Percentiles rank a stretch among this genome's conserved stretches.
phyloP scores from a whole-genome alignment of 2,888 invertebrate species.

The Agapetus fuscipes region DNA sequence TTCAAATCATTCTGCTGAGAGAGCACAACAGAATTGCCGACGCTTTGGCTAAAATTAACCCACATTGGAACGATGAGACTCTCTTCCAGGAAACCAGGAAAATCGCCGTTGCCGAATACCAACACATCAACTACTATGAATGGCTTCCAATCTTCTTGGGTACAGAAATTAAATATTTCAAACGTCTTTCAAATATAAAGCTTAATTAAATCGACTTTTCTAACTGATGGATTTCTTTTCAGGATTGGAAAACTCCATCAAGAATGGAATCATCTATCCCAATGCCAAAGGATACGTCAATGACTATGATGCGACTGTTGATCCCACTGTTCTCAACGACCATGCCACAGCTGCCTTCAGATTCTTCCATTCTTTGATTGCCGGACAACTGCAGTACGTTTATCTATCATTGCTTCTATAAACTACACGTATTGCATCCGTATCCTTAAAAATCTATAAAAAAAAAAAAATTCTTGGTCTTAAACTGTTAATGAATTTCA shows the following conservation, averaged over 20 bases:
- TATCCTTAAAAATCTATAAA: too few relatives aligned
- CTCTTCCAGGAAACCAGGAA: conserved; percentile 63
- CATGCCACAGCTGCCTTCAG: conserved; percentile 65
- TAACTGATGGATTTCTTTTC: too few relatives aligned
- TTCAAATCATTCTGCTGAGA: conserved; percentile 57
- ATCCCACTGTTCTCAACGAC: conserved; percentile 57
- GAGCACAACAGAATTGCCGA: conserved; percentile 68
- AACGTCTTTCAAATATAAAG: not conserved
- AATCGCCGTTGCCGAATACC: conserved; percentile 59
- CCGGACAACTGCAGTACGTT: conserved; percentile 59
- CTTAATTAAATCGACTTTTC: too few relatives aligned
- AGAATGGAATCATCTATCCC: conserved; percentile 53
- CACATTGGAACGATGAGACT: conserved; percentile 66
- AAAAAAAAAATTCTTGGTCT: too few relatives aligned
- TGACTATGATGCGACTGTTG: conserved; percentile 56
- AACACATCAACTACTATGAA: conserved; percentile 67
- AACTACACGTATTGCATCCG: not conserved
- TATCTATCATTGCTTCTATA: not conserved
- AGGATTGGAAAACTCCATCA: conserved; percentile 51
- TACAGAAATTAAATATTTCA: conserved; percentile 26
- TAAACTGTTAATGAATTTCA: too few relatives aligned
- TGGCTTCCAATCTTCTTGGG: conserved; percentile 68
- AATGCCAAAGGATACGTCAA: conserved; percentile 48
- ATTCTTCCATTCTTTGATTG: conserved; percentile 63
- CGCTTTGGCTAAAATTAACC: conserved; percentile 51